Conservation (phyloP, 2,113 vertebrate species). For the Oreochromis aureus region DNA sequence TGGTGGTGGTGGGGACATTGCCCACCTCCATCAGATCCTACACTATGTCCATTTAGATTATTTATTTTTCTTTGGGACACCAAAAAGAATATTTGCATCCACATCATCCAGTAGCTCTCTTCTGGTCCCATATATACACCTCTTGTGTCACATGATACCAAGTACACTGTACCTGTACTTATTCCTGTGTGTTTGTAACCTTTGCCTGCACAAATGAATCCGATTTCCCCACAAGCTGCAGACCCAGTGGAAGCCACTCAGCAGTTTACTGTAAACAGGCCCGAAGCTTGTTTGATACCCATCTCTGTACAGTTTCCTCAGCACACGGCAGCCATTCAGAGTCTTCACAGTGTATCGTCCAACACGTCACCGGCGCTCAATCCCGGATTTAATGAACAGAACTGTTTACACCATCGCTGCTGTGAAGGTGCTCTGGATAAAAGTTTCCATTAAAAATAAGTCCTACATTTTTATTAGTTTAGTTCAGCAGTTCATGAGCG, state of each 20-base stretch:
- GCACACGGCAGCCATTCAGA: neutral
- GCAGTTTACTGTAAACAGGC: slow-evolving; percentile 47
- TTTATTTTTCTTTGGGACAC: neutral
- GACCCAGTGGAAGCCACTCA: slow-evolving; percentile 2
- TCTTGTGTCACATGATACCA: neutral
- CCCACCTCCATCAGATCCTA: neutral
- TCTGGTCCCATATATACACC: neutral
- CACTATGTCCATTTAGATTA: neutral
- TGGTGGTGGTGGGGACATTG: neutral
- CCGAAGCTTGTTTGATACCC: neutral
- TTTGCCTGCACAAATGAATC: slow-evolving; percentile 15
- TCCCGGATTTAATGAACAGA: neutral
- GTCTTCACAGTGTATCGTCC: neutral
- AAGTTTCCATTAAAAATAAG: neutral
- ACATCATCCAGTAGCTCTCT: neutral
- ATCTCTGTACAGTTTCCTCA: neutral
- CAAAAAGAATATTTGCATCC: neutral
- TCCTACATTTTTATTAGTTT: neutral
- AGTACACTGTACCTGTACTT: neutral
- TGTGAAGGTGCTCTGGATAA: neutral
- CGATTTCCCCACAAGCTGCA: neutral
- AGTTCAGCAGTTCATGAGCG: neutral
- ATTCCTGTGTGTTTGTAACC: neutral
- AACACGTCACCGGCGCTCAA: neutral
- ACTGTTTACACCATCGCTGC: neutral